Percentiles rank a stretch among this genome's conserved stretches.
These are phyloP conservation scores for Eptatretus burgeri DNA, from an alignment of 2,113 vertebrate species.

Conservation along the genomic window DNA sequence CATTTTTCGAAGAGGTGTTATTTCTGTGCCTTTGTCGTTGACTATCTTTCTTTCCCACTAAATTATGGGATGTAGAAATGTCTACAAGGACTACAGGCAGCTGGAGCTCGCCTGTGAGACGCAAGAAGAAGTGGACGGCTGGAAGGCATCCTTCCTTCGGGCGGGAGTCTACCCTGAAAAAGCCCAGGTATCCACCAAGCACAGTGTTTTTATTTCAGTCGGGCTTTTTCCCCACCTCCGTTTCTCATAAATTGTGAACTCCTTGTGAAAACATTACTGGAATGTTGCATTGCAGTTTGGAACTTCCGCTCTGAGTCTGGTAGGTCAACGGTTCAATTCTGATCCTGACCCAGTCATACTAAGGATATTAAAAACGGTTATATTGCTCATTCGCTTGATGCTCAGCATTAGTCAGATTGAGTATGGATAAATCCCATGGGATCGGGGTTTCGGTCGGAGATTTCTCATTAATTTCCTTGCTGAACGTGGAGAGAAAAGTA, in stretches of 20 bases:
- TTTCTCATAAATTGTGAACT: neutral
- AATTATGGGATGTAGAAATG: slow-evolving; percentile 27
- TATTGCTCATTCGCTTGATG: too few relatives aligned
- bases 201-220: neutral
- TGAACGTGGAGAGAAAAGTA: too few relatives aligned
- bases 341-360: too few relatives aligned
- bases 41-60: neutral
- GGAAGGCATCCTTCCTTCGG: slow-evolving; percentile 89
- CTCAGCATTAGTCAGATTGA: too few relatives aligned
- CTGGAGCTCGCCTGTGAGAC: slow-evolving; percentile 92
- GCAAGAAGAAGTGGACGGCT: slow-evolving; percentile 90
- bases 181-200: slow-evolving; percentile 27
- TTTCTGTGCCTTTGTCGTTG: neutral
- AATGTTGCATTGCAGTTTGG: neutral
- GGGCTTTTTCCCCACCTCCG: neutral
- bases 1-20: neutral
- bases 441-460: too few relatives aligned
- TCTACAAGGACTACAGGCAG: slow-evolving; percentile 96
- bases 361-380: too few relatives aligned
- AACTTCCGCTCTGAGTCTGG: neutral
- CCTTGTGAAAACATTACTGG: neutral
- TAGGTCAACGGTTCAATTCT: too few relatives aligned
- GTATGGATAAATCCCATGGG: too few relatives aligned
- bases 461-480: too few relatives aligned
- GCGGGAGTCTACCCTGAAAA: slow-evolving; percentile 89